These are phyloP conservation scores for Amiota minor DNA, from an alignment of 2,888 invertebrate species.

Conservation along the genomic window DNA sequence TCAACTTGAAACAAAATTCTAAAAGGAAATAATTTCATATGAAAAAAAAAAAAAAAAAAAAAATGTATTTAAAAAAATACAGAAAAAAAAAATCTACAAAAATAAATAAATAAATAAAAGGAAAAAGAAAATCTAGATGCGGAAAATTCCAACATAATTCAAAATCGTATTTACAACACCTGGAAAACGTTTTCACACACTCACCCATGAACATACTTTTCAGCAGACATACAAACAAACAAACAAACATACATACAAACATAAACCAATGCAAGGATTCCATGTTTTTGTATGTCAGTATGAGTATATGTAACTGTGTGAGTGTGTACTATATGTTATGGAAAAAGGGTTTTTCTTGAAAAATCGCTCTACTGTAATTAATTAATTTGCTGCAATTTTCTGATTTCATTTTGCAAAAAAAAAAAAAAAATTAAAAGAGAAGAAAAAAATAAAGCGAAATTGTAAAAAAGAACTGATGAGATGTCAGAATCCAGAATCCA, in stretches of 20 bases:
- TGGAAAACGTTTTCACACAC: slow-evolving; percentile 55
- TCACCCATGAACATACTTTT: background rate
- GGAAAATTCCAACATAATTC: slow-evolving; percentile 59
- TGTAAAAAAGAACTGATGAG: background rate
- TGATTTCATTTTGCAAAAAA: slow-evolving; percentile 7
- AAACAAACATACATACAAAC: slow-evolving; percentile 12
- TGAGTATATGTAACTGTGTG: background rate
- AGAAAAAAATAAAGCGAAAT: slow-evolving; percentile 6
- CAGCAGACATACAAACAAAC: slow-evolving; percentile 27
- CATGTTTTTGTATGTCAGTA: background rate
- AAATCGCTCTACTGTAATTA: slow-evolving; percentile 66
- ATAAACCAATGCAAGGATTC: slow-evolving; percentile 14
- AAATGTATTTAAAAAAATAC: too few relatives aligned
- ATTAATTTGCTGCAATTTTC: slow-evolving; percentile 58
- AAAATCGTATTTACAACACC: slow-evolving; percentile 64
- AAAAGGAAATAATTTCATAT: slow-evolving; percentile 65
- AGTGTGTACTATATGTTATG: slow-evolving; percentile 41
- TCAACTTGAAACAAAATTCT: slow-evolving; percentile 62
- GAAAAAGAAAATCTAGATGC: background rate
- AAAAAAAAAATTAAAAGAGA: slow-evolving; percentile 11
- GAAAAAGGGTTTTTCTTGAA: slow-evolving; percentile 62
- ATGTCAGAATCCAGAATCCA: background rate
- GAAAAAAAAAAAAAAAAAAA: too few relatives aligned
- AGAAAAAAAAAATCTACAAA: too few relatives aligned
- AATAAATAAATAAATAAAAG: too few relatives aligned